These are phyloP conservation scores for Sanderia malayensis DNA, from an alignment of 30 jellyfish, hydroid and myxozoan species.

Conservation along the genomic window DNA sequence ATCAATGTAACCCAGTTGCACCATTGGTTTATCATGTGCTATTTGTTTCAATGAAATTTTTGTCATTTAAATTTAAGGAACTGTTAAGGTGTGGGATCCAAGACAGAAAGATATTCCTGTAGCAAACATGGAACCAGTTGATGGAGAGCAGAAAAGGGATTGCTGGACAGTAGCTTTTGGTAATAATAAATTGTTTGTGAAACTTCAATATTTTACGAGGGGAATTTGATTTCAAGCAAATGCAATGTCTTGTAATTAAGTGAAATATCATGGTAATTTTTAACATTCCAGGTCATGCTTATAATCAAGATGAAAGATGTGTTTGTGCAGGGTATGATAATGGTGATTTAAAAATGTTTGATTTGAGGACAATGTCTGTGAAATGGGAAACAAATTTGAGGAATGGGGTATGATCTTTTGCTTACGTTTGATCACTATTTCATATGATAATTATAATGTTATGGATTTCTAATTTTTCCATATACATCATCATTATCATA, in stretches of 20 bases:
- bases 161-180: constrained; percentile 99
- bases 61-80: too few relatives aligned
- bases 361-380: constrained; percentile 84
- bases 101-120: constrained; percentile 96
- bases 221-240: background rate
- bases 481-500: background rate
- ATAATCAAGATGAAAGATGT: constrained; percentile 79
- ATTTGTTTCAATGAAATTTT: too few relatives aligned
- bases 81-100: constrained; percentile 99
- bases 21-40: too few relatives aligned
- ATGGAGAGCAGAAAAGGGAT: constrained; percentile 86
- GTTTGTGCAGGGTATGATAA: constrained; percentile 98
- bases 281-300: constrained; percentile 73
- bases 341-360: constrained; percentile 95
- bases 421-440: too few relatives aligned
- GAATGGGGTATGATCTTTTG: constrained; percentile 78
- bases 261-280: background rate
- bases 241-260: background rate
- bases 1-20: too few relatives aligned
- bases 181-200: background rate
- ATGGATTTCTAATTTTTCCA: too few relatives aligned
- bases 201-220: background rate
- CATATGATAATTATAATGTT: too few relatives aligned
- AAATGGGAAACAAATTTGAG: constrained; percentile 86
- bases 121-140: constrained; percentile 92